Evolutionary conservation across 2,113 vertebrate genomes (phyloP).

Genomic region (Alectura lathami): DNA sequence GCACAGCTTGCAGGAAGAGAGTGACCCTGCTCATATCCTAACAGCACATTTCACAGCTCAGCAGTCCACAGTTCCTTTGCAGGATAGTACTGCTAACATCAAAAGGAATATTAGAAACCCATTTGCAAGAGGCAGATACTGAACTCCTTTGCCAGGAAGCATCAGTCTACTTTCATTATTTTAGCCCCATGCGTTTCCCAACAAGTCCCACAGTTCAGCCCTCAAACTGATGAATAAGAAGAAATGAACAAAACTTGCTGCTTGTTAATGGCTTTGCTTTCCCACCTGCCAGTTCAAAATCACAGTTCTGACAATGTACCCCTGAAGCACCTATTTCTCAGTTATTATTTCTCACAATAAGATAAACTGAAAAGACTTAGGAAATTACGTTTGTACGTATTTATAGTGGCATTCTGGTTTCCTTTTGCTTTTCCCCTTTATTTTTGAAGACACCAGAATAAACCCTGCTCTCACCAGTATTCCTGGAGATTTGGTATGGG

Average conservation of each 20-base stretch:
- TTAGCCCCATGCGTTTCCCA: constrained; percentile 1
- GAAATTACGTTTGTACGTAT: background rate
- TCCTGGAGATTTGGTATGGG: background rate
- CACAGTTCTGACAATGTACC: background rate
- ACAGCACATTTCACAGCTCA: constrained; percentile 35
- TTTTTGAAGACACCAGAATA: background rate
- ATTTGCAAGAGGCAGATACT: constrained; percentile 23
- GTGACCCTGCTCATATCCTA: background rate
- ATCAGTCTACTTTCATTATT: constrained; percentile 24
- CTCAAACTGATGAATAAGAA: background rate
- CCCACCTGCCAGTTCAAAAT: background rate
- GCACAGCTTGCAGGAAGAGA: background rate
- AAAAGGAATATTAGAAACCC: constrained; percentile 33
- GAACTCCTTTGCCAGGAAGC: background rate
- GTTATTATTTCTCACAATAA: constrained; percentile 11
- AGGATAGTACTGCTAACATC: background rate
- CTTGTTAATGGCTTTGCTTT: constrained; percentile 29
- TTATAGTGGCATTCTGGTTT: background rate
- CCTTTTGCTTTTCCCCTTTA: background rate
- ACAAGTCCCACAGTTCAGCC: background rate
- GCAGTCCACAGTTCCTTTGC: constrained; percentile 1
- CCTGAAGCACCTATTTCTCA: background rate
- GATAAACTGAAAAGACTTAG: background rate
- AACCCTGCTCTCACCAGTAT: background rate
- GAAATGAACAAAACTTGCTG: constrained; percentile 9